Evolutionary conservation across 2,113 vertebrate species (phyloP).

Genomic region (Cheirogaleus medius): DNA sequence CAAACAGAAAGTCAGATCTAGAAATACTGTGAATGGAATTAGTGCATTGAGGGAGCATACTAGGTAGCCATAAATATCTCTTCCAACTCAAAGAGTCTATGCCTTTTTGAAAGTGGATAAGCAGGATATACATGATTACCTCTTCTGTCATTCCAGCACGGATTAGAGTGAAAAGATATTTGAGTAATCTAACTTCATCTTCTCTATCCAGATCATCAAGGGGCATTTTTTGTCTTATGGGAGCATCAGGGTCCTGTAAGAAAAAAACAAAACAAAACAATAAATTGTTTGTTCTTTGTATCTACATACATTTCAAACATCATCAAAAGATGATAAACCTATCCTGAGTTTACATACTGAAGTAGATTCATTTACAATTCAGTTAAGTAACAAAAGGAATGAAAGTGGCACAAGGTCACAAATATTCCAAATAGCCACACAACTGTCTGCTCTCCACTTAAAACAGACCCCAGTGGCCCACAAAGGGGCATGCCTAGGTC

Average conservation of each 20-base stretch:
- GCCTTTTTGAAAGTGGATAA: neutral
- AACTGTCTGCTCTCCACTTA: neutral
- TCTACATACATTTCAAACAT: neutral
- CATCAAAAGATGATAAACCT: neutral
- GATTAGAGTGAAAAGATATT: constrained; percentile 95
- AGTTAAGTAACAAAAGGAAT: constrained; percentile 2
- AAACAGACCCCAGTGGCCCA: neutral
- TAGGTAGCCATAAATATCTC: neutral
- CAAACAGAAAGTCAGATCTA: neutral
- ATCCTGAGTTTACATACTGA: neutral
- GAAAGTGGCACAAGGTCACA: neutral
- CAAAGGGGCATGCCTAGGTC: neutral
- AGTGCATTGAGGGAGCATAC: neutral
- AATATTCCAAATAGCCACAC: neutral
- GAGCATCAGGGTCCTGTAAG: constrained; percentile 95
- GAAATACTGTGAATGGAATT: neutral
- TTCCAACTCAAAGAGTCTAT: neutral
- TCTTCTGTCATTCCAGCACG: constrained; percentile 98
- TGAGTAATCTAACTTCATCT: constrained; percentile 93
- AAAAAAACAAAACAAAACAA: neutral
- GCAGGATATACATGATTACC: constrained; percentile 79
- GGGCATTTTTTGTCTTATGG: constrained; percentile 95
- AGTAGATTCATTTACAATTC: constrained; percentile 16
- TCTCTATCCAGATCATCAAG: constrained; percentile 97
- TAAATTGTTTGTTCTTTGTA: constrained; percentile 2